These are phyloP conservation scores for Porites evermanni DNA, from an alignment of 92 coral and sea anemone species.

Conservation along the genomic window DNA sequence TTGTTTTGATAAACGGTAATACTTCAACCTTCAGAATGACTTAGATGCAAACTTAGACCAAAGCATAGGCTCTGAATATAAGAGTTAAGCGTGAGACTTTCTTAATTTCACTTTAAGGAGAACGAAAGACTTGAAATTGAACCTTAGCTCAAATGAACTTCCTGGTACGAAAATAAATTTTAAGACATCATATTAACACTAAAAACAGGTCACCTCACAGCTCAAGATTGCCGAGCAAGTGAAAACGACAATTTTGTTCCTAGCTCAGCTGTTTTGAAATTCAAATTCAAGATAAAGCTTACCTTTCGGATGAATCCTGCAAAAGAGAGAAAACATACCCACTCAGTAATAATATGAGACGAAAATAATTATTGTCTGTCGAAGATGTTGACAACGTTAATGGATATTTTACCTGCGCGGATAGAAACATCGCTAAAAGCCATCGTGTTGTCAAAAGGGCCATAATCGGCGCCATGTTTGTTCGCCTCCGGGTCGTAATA, in stretches of 20 bases:
- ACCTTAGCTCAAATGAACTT: too few relatives aligned
- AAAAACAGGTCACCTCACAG: background rate
- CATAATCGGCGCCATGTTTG: constrained; percentile 73
- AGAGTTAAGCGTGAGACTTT: too few relatives aligned
- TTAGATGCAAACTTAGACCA: too few relatives aligned
- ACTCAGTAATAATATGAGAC: background rate
- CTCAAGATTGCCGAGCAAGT: background rate
- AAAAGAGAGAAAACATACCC: constrained; percentile 40
- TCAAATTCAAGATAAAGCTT: constrained; percentile 11
- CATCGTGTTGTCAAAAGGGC: constrained; percentile 77
- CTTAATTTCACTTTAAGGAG: too few relatives aligned
- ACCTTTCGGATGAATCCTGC: constrained; percentile 98
- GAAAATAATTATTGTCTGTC: background rate
- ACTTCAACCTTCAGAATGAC: too few relatives aligned
- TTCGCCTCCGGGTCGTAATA: constrained; percentile 53
- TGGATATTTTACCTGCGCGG: constrained; percentile 83
- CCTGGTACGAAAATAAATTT: background rate
- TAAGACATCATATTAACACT: too few relatives aligned
- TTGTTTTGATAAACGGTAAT: too few relatives aligned
- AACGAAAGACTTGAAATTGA: too few relatives aligned
- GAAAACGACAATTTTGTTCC: background rate
- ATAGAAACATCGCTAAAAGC: constrained; percentile 87
- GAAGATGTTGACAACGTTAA: background rate
- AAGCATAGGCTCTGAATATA: too few relatives aligned
- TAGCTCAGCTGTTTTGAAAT: constrained; percentile 19